These are phyloP conservation scores for Suillia variegata DNA, from an alignment of 2,888 invertebrate genomes.

Conservation along the genomic window DNA sequence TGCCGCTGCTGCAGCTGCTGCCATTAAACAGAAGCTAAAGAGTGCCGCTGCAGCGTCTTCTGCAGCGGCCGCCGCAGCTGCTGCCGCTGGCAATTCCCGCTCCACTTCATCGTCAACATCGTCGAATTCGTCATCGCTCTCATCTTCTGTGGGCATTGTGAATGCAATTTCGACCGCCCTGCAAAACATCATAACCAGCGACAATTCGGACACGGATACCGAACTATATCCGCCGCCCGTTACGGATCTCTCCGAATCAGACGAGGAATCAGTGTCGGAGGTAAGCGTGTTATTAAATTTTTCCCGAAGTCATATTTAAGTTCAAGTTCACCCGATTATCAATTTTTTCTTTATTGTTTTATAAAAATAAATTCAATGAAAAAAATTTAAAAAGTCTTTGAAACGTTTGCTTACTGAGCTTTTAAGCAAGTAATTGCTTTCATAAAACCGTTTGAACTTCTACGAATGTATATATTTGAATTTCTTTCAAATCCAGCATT, in stretches of 20 bases:
- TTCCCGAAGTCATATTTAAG: too few relatives aligned
- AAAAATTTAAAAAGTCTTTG: too few relatives aligned
- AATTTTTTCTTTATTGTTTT: conserved; percentile 3
- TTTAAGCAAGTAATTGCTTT: too few relatives aligned
- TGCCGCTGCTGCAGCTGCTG: conserved; percentile 43
- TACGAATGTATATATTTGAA: too few relatives aligned
- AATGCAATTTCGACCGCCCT: conserved; percentile 55
- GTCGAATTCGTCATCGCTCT: conserved; percentile 54
- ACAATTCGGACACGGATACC: conserved; percentile 86
- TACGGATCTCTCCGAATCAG: conserved; percentile 93
- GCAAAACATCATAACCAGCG: conserved; percentile 70
- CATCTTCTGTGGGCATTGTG: conserved; percentile 55
- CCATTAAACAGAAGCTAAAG: conserved; percentile 49
- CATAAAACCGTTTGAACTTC: too few relatives aligned
- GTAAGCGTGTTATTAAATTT: conserved; percentile 68
- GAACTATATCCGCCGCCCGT: conserved; percentile 81
- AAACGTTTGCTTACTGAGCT: too few relatives aligned
- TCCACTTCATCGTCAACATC: conserved; percentile 54
- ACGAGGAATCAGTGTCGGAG: conserved; percentile 96
- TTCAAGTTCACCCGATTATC: not conserved
- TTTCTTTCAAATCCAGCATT: too few relatives aligned
- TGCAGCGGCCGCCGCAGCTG: conserved; percentile 39
- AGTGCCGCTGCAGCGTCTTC: conserved; percentile 39
- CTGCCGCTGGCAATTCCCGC: conserved; percentile 40
- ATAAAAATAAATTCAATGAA: too few relatives aligned